Evolutionary conservation across 92 coral and sea anemone genomes (phyloP), one percentile per base, ranked within the genome.

Genomic region (Umimayanthus chanpuru): DNA sequence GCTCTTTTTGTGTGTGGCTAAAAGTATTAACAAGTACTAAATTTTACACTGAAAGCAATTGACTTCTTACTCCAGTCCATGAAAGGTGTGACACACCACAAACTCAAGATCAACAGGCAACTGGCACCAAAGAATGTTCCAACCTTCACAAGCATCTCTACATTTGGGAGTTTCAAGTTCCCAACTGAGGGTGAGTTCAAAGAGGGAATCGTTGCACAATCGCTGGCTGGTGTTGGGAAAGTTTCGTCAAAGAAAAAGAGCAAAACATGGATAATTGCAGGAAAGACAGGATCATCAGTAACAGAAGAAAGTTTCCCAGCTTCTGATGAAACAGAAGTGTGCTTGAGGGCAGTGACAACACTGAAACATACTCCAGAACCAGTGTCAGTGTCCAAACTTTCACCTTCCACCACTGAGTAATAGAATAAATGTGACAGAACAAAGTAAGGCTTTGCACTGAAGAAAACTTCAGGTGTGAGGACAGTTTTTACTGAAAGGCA

Each of bases 391-490:
- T 21, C 77, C 2, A n/a, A 20, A n/a, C 64, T 82, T 9, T 61
- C 23, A 26, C 40, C 58, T n/a, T 41, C 12, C 10, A 12, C 86
- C 0, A 21, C 18, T 23, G 77, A 66, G 9, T 82, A 81, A n/a
- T 56, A 82, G 14, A 39, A 9, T 3, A 82, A 44, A 41, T 9
- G 43, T 68, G 9, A 6, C 14, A 82, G 86, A 49, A 66, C 86
- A 20, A 39, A 28, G 21, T 4, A 44, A 9, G 92, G 92, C 5
- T 90, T 66, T 80, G 92, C 87, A 11, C 41, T 90, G 58, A 90
- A 90, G 77, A 68, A 15, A 32, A 85, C 87, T 2, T 65, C 86
- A 14, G 92, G 90, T 9, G 78, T 64, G 74, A 25, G 90, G 64
- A 78, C 80, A 11, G 84, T 85, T 4, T 73, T 90, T n/a, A 79